These are phyloP conservation scores for Cyanistes caeruleus DNA, from an alignment of 2,113 vertebrate genomes.

Conservation along the genomic window DNA sequence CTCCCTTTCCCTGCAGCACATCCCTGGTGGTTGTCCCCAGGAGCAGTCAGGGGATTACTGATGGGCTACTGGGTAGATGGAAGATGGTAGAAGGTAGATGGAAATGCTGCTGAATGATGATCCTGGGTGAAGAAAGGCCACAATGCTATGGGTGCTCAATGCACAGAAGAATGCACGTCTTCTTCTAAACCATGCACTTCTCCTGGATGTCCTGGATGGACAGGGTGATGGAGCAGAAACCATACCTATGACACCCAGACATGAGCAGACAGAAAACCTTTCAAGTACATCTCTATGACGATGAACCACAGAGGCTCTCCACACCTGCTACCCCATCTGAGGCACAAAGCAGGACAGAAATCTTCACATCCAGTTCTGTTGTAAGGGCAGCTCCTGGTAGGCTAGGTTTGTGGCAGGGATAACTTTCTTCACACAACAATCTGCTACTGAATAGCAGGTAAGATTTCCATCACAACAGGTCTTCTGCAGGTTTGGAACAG, in stretches of 20 bases:
- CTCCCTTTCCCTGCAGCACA: neutral
- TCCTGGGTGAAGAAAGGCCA: neutral
- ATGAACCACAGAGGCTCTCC: neutral
- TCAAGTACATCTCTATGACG: neutral
- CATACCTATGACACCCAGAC: neutral
- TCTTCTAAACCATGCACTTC: neutral
- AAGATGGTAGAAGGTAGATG: neutral
- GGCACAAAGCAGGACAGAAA: neutral
- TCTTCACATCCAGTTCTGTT: neutral
- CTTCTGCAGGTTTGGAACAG: neutral
- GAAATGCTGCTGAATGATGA: neutral
- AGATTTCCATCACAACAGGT: neutral
- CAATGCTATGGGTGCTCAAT: fast-evolving
- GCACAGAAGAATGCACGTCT: neutral
- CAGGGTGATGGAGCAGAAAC: neutral
- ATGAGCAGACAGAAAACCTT: neutral
- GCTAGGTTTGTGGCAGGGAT: neutral
- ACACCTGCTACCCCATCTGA: neutral
- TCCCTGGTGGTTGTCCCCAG: neutral
- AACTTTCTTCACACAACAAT: neutral
- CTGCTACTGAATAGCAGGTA: neutral
- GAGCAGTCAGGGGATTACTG: neutral
- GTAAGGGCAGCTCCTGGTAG: neutral
- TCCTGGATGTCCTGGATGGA: neutral
- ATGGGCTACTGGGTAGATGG: neutral